Percentiles rank a stretch among this genome's conserved stretches.
These are phyloP conservation scores for Cerastis rubricosa DNA, from an alignment of 2,888 invertebrate genomes.

Conservation along the genomic window DNA sequence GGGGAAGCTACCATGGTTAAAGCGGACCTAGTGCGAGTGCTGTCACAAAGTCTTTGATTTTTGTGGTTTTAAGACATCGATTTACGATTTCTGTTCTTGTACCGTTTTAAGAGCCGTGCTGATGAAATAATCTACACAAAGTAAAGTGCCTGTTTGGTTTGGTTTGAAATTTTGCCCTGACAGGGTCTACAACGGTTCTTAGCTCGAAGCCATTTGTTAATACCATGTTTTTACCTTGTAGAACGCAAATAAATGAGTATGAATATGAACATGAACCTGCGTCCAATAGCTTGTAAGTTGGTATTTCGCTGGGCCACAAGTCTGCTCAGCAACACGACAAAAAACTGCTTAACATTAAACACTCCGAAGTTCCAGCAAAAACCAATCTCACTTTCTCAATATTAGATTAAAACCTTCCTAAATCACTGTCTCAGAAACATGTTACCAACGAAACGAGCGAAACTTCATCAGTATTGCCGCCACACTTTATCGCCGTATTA, in stretches of 20 bases:
- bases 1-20: not conserved
- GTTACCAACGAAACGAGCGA: slow-evolving; percentile 10
- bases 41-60: not conserved
- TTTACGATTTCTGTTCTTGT: not conserved
- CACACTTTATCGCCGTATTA: slow-evolving; percentile 56
- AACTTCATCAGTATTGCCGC: slow-evolving; percentile 58
- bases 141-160: not conserved
- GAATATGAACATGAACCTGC: no score
- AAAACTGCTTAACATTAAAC: not conserved
- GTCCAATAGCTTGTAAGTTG: not conserved
- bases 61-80: not conserved
- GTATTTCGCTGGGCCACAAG: not conserved
- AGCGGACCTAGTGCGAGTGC: not conserved
- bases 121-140: not conserved
- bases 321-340: not conserved
- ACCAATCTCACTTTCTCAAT: not conserved
- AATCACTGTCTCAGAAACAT: slow-evolving; percentile 35
- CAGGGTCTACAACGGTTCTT: no score
- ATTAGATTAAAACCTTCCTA: slow-evolving; percentile 47
- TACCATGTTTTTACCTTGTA: no score
- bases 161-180: no score
- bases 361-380: not conserved
- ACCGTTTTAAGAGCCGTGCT: not conserved
- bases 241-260: no score
- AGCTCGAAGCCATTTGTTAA: no score